Conservation (phyloP, 2,797 vertebrate species). For the Philypnodon macrostomus region DNA sequence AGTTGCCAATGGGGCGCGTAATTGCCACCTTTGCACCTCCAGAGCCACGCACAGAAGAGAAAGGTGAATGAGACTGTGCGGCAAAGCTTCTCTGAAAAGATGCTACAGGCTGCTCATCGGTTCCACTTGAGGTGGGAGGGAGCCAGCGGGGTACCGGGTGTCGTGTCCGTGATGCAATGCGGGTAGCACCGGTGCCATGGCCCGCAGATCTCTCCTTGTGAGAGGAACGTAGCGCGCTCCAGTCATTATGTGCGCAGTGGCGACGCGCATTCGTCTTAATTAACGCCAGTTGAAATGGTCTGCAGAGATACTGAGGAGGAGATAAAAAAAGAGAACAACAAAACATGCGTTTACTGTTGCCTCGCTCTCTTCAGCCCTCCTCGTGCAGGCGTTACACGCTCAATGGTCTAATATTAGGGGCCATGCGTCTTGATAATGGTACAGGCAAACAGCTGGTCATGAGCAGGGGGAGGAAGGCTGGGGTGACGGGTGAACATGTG, state of each 20-base stretch:
- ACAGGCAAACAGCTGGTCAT: slow-evolving; percentile 17
- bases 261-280: slow-evolving; percentile 68
- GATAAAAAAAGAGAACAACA: slow-evolving; percentile 16
- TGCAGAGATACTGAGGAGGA: slow-evolving; percentile 37
- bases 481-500: slow-evolving; percentile 18
- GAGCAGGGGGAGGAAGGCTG: slow-evolving; percentile 16
- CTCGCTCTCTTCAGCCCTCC: slow-evolving; percentile 3
- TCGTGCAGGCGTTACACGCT: slow-evolving; percentile 27
- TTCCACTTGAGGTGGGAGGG: slow-evolving; percentile 59
- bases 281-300: slow-evolving; percentile 34
- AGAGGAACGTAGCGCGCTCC: slow-evolving; percentile 48
- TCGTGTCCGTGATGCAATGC: slow-evolving; percentile 83
- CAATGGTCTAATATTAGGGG: slow-evolving; percentile 39
- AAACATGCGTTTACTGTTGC: slow-evolving; percentile 28
- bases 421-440: slow-evolving; percentile 44
- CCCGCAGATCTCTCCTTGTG: slow-evolving; percentile 53
- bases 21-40: slow-evolving; percentile 50
- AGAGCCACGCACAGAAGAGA: slow-evolving; percentile 33
- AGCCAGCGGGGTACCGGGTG: slow-evolving; percentile 65
- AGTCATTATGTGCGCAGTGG: slow-evolving; percentile 48
- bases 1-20: slow-evolving; percentile 64
- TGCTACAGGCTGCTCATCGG: slow-evolving; percentile 44
- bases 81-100: slow-evolving; percentile 44
- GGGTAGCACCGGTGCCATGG: slow-evolving; percentile 65
- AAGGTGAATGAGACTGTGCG: slow-evolving; percentile 29